Evolutionary conservation across 2,797 vertebrate genomes (phyloP).

Genomic region (Octomys mimax): DNA sequence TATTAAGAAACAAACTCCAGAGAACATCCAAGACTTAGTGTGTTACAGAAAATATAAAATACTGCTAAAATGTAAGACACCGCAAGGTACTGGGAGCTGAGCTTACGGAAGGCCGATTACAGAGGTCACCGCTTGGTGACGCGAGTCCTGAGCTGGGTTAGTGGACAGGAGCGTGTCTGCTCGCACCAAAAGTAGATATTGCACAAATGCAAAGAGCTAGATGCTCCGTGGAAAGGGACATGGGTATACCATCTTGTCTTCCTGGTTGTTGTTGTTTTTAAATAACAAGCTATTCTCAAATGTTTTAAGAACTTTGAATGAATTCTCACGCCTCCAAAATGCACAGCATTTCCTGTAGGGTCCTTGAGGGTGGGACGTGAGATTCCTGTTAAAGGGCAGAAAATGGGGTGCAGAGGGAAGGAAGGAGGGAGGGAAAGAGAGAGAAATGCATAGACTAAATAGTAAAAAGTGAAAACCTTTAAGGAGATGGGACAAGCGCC

Average conservation of each 20-base stretch:
- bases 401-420: slow-evolving; percentile 53
- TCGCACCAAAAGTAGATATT: slow-evolving; percentile 92
- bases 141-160: slow-evolving; percentile 91
- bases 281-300: slow-evolving; percentile 81
- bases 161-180: slow-evolving; percentile 89
- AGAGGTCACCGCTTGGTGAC: slow-evolving; percentile 88
- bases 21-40: slow-evolving; percentile 92
- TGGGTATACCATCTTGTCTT: slow-evolving; percentile 55
- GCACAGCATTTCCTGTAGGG: slow-evolving; percentile 80
- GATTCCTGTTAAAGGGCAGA: slow-evolving; percentile 77
- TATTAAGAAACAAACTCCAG: slow-evolving; percentile 91
- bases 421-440: not conserved
- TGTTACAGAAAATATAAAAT: slow-evolving; percentile 92
- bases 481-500: not conserved
- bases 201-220: slow-evolving; percentile 91
- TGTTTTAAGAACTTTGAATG: slow-evolving; percentile 84
- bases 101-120: slow-evolving; percentile 88
- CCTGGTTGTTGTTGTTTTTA: not conserved
- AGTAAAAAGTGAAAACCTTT: slow-evolving; percentile 73
- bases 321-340: slow-evolving; percentile 78
- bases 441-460: slow-evolving; percentile 87
- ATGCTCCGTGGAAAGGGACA: slow-evolving; percentile 84
- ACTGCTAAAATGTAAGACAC: slow-evolving; percentile 92
- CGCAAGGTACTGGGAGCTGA: slow-evolving; percentile 87
- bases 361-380: slow-evolving; percentile 73